Conservation (phyloP, 2,888 invertebrate species). For the Cheilosia pagana region DNA sequence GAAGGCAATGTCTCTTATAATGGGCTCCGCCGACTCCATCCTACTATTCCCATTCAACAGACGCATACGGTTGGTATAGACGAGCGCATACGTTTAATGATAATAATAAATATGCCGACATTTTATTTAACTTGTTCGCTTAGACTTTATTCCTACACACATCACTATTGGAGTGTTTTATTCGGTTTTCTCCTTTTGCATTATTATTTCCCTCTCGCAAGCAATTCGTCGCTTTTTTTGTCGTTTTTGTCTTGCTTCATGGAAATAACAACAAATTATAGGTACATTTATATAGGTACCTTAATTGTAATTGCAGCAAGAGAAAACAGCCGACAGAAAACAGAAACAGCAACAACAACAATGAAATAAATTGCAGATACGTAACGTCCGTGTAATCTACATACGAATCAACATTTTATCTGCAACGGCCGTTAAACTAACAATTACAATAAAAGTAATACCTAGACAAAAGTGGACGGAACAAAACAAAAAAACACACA, state of each 20-base stretch:
- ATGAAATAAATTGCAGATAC: slow-evolving; percentile 64
- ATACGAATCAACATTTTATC: slow-evolving; percentile 73
- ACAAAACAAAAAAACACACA: slow-evolving; percentile 14
- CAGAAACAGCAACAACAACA: slow-evolving; percentile 40
- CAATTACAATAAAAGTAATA: slow-evolving; percentile 73
- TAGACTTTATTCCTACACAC: slow-evolving; percentile 60
- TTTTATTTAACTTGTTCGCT: slow-evolving; percentile 70
- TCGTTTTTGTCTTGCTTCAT: no score
- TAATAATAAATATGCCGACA: slow-evolving; percentile 74
- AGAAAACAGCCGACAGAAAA: slow-evolving; percentile 51
- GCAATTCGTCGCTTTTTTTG: slow-evolving; percentile 53
- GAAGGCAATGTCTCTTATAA: slow-evolving; percentile 70
- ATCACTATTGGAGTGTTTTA: slow-evolving; percentile 61
- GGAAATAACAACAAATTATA: slow-evolving; percentile 72
- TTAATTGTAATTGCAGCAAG: slow-evolving; percentile 71
- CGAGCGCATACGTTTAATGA: slow-evolving; percentile 46
- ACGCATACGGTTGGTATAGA: slow-evolving; percentile 28
- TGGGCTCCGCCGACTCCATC: slow-evolving; percentile 43
- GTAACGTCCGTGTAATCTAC: slow-evolving; percentile 71
- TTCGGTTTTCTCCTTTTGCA: slow-evolving; percentile 62
- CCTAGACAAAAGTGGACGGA: slow-evolving; percentile 57
- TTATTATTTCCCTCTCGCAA: slow-evolving; percentile 49
- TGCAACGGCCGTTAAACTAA: slow-evolving; percentile 72
- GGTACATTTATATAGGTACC: slow-evolving; percentile 61
- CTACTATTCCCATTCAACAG: slow-evolving; percentile 37